Conservation (phyloP, 2,113 vertebrate species). For the Melanerpes formicivorus region DNA sequence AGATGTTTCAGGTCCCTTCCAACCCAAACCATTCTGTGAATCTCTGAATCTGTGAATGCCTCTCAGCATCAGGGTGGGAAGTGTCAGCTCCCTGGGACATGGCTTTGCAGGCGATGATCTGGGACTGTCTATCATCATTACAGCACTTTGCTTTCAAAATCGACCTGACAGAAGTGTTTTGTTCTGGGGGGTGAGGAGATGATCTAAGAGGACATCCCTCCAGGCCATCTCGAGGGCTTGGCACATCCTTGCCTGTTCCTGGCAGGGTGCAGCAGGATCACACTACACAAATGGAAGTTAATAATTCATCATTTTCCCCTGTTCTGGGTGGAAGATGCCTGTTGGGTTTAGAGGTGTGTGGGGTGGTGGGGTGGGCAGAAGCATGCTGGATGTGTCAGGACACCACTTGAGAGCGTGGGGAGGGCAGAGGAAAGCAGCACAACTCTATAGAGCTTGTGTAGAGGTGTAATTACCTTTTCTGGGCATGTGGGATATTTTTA, state of each 20-base stretch:
- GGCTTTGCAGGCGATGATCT: not conserved
- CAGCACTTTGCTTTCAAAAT: not conserved
- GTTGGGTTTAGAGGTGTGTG: not conserved
- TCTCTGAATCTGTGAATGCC: too few species aligned
- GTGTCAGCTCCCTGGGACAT: not conserved
- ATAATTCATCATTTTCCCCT: not conserved
- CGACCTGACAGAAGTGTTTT: not conserved
- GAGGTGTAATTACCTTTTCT: conserved; percentile 13
- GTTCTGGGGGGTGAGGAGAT: not conserved
- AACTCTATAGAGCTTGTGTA: not conserved
- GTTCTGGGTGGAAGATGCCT: not conserved
- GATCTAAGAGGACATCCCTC: not conserved
- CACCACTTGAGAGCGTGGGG: not conserved
- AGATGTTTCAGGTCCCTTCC: too few species aligned
- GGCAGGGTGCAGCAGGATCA: fast-evolving
- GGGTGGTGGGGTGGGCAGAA: not conserved
- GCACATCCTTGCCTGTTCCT: not conserved
- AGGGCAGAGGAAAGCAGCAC: not conserved
- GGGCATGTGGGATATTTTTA: conserved; percentile 35
- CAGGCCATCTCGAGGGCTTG: fast-evolving
- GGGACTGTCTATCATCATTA: conserved; percentile 9
- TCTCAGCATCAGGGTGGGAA: fast-evolving
- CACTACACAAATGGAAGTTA: not conserved
- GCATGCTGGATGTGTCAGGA: not conserved
- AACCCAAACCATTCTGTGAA: too few species aligned